Base-by-base conservation (phyloP, 2,888 invertebrate species). In the Eupithecia vulgata region DNA sequence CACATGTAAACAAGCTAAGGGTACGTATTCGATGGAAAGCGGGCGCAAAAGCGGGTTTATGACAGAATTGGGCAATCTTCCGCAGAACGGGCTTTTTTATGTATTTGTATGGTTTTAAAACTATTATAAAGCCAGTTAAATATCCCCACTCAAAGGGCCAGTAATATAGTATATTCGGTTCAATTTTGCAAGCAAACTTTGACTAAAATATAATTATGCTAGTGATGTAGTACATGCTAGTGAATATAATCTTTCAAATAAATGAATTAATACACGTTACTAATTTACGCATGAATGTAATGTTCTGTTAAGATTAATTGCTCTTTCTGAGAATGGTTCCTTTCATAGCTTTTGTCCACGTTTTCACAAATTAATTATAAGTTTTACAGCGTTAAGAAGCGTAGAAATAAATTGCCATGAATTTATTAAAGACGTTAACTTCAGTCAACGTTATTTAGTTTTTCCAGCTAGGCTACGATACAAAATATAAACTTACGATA, bases 301-400 rank as follows among this genome's bases (percentile, higher is more conserved):
- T 61, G 34, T 61, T 6, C 17, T 30, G 17, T 34, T 17, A 17
- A 61, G 61, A 61, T 34, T 59, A 59, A 59, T 59, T 34, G 8
- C 30, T 34, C 17, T 61, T 34, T 61, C 34, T 61, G 34, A 59
- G 25, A 59, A 59, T 59, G 59, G 15, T 30, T 59, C 59, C 30
- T 59, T 59, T 59, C 25, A 59, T 1, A 61, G 34, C 34, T 17
- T 61, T 61, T 30, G 61, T 34, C 8, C 34, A 34, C 17, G 21
- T 61, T 61, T 30, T 61, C 7, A 34, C 30, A 61, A 17, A 61
- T 61, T 61, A 61, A 61, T 61, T 61, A 34, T 61, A 34, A 34
- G 61, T 57, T 61, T 61, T 17, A 34, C 34, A 61, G 34, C 5
- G 59, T 34, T 34, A 34, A 30, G 15, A 7, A 4, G 21, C 61